Conservation (phyloP, 2,888 invertebrate species). For the Agrilus mali region DNA sequence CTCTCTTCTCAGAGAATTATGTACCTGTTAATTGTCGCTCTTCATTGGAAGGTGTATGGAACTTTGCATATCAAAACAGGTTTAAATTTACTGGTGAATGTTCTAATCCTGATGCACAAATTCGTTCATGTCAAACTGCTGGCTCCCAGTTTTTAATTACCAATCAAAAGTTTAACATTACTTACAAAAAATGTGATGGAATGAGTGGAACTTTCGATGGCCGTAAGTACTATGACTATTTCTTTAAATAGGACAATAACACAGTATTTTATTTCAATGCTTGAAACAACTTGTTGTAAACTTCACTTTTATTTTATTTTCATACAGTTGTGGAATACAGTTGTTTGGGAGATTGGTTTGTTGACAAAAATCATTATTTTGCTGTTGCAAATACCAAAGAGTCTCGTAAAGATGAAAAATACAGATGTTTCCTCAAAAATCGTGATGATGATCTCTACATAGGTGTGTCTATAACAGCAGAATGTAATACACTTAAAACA, state of each 20-base stretch:
- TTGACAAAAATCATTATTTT: conserved; percentile 91
- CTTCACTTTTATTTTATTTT: too few species aligned
- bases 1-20: conserved; percentile 81
- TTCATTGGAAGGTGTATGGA: conserved; percentile 92
- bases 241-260: not conserved
- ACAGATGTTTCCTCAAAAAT: conserved; percentile 87
- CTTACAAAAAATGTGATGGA: conserved; percentile 79
- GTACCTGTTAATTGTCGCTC: conserved; percentile 85
- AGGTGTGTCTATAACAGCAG: conserved; percentile 86
- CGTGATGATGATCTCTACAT: conserved; percentile 86
- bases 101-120: conserved; percentile 74
- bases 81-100: conserved; percentile 89
- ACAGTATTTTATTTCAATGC: too few species aligned
- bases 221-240: conserved; percentile 38
- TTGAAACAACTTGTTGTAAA: too few species aligned
- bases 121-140: conserved; percentile 88
- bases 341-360: conserved; percentile 91
- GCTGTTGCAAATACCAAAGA: conserved; percentile 96
- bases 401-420: conserved; percentile 88
- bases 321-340: conserved; percentile 71
- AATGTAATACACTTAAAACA: conserved; percentile 85
- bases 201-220: conserved; percentile 87
- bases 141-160: conserved; percentile 92
- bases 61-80: conserved; percentile 70
- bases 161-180: conserved; percentile 93